Evolutionary conservation across 1,140 invertebrate species (phyloP), one percentile per base, ranked within the genome.

Genomic region (Eueides isabella): DNA sequence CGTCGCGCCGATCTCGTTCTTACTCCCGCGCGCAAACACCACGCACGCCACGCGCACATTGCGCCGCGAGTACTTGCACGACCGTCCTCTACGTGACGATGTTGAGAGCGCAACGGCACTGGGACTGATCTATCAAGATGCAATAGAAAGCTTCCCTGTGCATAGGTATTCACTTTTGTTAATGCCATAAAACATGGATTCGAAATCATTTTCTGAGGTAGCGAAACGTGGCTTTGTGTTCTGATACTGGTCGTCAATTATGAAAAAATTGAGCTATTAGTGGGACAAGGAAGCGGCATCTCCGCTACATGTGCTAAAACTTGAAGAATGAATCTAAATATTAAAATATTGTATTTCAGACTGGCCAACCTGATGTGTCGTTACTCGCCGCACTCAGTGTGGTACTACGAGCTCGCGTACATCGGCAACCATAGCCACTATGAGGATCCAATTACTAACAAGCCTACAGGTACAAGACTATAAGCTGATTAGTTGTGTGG

Each of bases 381-480:
- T 1, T 77, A 86, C 67, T 92, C 88, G 0, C 77, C 81, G 26
- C 75, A 84, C 11, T 85, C 86, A 55, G 88, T 16, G 3, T 38
- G 35, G 35, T 38, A 38, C 35, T 38, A 38, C 12, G 35, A 38
- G 35, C 16, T 38, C 35, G 4, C 35, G 35, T 38, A 38, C 14
- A 38, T 38, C 35, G 35, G 35, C 16, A 38, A 38, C 14, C 35
- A 38, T 14, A 38, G 35, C 35, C 35, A 38, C 35, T 38, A 38
- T 14, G 35, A 38, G 35, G 35, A 91, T 29, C 81, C 87, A 0
- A 67, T 35, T 31, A 87, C 87, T 11, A 81, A 78, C 41, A 88
- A 84, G 71, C 87, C 89, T 14, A 38, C 72, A n/a, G 88, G 89
- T 90, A n/a, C n/a, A n/a, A n/a, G n/a, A n/a, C n/a, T n/a, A n/a